Base-by-base conservation (phyloP, 2,888 invertebrate species). In the Rhogogaster chlorosoma region DNA sequence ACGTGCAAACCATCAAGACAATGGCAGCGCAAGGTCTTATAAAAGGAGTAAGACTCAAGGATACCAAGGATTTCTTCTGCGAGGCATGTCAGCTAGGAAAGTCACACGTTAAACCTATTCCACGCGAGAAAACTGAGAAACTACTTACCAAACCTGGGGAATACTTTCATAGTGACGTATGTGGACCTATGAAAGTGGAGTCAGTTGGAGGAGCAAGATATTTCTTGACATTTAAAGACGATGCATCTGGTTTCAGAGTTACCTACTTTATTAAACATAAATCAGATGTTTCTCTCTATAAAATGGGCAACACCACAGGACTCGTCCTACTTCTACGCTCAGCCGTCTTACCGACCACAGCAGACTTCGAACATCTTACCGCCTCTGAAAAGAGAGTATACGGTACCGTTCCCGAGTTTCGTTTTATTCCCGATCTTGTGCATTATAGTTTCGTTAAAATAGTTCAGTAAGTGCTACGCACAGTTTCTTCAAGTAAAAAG, bases 81-180 rank as follows among this genome's bases (percentile, higher is more conserved):
- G 88, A 85, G 84, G 85, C 86, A 15, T 89, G 88, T 83, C 84
- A 85, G 49, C 84, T 87, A 22, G 88, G 88, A 53, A 88, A 89
- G 85, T 26, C 22, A 4, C 45, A 42, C n/a, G 88, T 82, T 75
- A 86, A 18, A 87, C 87, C 86, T n/a, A n/a, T n/a, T n/a, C n/a
- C n/a, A n/a, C n/a, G n/a, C n/a, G n/a, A n/a, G n/a, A n/a, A n/a
- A n/a, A n/a, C n/a, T n/a, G n/a, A n/a, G n/a, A n/a, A n/a, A n/a
- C n/a, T n/a, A 67, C 88, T 87, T 78, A 86, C 86, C 61, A 73
- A 82, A 70, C 84, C 86, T 26, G 87, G 86, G 15, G 86, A 87
- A 53, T 71, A 86, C 22, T 73, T 88, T 18, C 87, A 87, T 82
- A 84, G 84, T 77, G 88, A 88, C 73, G 86, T 89, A 29, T 88